phyloP scores from a whole-genome alignment of 2,113 vertebrate genomes.

The Chaenogobius annularis region DNA sequence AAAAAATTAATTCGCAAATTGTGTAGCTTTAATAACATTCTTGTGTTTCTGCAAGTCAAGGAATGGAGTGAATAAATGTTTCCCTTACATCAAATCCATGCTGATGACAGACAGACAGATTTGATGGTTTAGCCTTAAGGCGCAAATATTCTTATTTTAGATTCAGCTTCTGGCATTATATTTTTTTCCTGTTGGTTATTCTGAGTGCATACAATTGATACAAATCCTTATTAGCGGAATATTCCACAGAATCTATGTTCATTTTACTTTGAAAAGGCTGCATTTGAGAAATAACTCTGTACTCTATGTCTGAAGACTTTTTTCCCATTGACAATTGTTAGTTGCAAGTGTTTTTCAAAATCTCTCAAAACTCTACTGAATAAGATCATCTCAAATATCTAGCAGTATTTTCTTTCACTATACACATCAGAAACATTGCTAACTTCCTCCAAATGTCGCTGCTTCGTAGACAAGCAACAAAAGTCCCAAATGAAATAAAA shows the following conservation, averaged over 20 bases:
- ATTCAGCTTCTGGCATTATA: no score
- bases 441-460: conserved; percentile 40
- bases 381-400: not conserved
- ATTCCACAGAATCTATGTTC: not conserved
- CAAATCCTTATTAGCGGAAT: no score
- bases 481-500: conserved; percentile 30
- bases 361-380: conserved; percentile 2
- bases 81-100: no score
- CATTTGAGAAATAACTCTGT: not conserved
- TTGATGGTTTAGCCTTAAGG: no score
- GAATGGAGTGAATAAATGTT: no score
- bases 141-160: no score
- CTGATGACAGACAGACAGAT: no score
- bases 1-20: not conserved
- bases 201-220: no score
- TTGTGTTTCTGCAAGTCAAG: no score
- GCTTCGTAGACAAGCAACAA: conserved; percentile 3
- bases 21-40: no score
- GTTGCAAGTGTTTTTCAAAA: conserved; percentile 2
- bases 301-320: not conserved
- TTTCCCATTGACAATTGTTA: not conserved
- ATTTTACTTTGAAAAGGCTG: not conserved
- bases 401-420: conserved; percentile 1
- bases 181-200: not conserved
- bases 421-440: conserved; percentile 13